Percentiles rank a stretch among this genome's conserved stretches.
phyloP scores from a whole-genome alignment of 2,113 vertebrate species.

The Ammodramus savannarum region DNA sequence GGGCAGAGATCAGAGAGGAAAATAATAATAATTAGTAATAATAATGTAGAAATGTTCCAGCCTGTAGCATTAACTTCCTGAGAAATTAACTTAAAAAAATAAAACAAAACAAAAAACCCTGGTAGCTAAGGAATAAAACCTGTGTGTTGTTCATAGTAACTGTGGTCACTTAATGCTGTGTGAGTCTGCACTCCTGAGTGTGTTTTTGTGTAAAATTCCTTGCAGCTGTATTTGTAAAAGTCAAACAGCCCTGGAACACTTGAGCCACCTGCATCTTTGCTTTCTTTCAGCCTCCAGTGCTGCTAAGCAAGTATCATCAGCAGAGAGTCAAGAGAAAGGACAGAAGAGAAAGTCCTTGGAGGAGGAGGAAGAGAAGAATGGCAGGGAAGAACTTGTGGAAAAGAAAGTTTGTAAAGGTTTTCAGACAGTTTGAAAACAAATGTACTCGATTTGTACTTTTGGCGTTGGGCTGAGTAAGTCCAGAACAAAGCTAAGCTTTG shows the following conservation, averaged over 20 bases:
- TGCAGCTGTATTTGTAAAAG: not conserved
- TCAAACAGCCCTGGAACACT: not conserved
- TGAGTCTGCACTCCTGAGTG: not conserved
- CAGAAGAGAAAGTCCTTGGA: constrained; percentile 79
- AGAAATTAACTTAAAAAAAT: not conserved
- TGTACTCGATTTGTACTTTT: constrained; percentile 62
- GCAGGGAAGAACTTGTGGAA: constrained; percentile 82
- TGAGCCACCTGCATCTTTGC: not conserved
- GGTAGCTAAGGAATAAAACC: not conserved
- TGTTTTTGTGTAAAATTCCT: not conserved
- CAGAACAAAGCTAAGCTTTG: constrained; percentile 19
- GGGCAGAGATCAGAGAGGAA: not conserved
- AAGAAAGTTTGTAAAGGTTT: constrained; percentile 99
- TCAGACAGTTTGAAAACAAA: constrained; percentile 86
- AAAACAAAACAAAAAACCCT: not conserved
- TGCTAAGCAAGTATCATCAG: constrained; percentile 40
- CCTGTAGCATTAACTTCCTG: not conserved
- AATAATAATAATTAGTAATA: not conserved
- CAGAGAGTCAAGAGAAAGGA: constrained; percentile 60
- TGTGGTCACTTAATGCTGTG: not conserved
- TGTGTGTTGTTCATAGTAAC: not conserved
- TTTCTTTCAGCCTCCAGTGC: constrained; percentile 63
- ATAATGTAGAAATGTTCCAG: not conserved
- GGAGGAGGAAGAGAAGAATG: constrained; percentile 66
- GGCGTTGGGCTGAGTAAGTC: constrained; percentile 44